Conservation (phyloP, 1,140 invertebrate species). For the Drosophila pachea region DNA sequence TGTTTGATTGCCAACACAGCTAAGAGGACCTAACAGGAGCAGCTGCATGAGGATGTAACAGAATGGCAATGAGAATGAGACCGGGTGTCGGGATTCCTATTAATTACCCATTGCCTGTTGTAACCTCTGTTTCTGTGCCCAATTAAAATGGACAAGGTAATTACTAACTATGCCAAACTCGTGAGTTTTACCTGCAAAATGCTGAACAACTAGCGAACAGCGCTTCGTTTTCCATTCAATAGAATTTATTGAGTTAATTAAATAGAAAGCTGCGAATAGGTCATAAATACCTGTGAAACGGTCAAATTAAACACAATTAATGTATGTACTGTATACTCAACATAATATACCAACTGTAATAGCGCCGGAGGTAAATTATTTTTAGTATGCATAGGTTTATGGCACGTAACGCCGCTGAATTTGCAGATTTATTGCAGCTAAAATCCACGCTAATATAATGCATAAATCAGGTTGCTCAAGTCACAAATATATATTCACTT, state of each 20-base stretch:
- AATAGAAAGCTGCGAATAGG: conserved; percentile 3
- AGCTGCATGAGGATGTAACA: no score
- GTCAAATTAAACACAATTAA: conserved; percentile 4
- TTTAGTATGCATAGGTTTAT: conserved; percentile 55
- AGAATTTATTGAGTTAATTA: conserved; percentile 6
- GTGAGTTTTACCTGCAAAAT: conserved; percentile 8
- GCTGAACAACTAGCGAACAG: background rate
- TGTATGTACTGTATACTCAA: background rate
- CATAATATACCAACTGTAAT: no score
- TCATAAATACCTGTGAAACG: conserved; percentile 20
- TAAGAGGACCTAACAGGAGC: no score
- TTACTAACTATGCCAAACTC: conserved; percentile 23
- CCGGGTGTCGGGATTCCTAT: conserved; percentile 18
- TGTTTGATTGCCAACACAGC: conserved; percentile 12
- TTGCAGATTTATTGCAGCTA: conserved; percentile 70
- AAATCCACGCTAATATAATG: conserved; percentile 73
- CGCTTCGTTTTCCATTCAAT: background rate
- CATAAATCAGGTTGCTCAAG: conserved; percentile 72
- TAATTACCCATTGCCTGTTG: conserved; percentile 32
- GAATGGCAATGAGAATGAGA: no score
- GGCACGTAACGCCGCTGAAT: conserved; percentile 41
- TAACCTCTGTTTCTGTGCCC: conserved; percentile 19
- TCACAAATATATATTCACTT: conserved; percentile 58
- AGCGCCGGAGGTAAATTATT: conserved; percentile 32
- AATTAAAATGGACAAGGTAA: conserved; percentile 37